Percentiles rank a stretch among this genome's conserved stretches.
phyloP scores from a whole-genome alignment of 2,797 vertebrate genomes.

The Neoniphon sammara region DNA sequence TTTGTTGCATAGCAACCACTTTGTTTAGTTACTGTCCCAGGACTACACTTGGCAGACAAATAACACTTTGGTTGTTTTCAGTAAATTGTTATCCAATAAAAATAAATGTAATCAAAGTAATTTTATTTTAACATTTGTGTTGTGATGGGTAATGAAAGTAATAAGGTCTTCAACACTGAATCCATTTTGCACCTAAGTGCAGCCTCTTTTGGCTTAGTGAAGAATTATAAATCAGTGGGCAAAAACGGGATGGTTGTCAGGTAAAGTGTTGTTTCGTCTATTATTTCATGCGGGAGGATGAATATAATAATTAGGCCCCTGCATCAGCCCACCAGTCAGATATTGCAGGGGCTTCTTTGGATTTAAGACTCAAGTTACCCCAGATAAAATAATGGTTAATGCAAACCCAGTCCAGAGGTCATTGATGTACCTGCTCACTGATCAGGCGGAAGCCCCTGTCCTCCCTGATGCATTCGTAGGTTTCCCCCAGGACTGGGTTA shows the following conservation, averaged over 20 bases:
- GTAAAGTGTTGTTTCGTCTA: neutral
- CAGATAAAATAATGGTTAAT: neutral
- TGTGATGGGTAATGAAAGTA: slow-evolving; percentile 5
- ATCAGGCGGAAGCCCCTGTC: slow-evolving; percentile 89
- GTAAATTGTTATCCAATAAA: neutral
- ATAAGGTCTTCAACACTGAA: slow-evolving; percentile 2
- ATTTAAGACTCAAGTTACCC: neutral
- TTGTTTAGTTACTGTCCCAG: neutral
- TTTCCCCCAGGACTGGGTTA: slow-evolving; percentile 94
- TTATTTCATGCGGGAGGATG: neutral
- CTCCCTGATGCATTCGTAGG: slow-evolving; percentile 89
- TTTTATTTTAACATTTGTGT: neutral
- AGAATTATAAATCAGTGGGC: neutral
- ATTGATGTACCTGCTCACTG: slow-evolving; percentile 90
- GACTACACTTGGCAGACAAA: neutral
- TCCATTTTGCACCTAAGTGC: neutral
- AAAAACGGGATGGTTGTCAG: neutral
- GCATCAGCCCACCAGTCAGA: neutral
- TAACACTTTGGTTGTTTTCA: neutral
- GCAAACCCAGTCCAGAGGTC: neutral
- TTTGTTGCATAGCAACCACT: neutral
- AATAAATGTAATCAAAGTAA: neutral
- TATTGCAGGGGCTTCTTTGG: neutral
- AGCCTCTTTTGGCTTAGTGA: neutral
- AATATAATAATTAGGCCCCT: neutral